Conservation (phyloP, 1,140 invertebrate genomes). For the Lysiphlebus fabarum region DNA sequence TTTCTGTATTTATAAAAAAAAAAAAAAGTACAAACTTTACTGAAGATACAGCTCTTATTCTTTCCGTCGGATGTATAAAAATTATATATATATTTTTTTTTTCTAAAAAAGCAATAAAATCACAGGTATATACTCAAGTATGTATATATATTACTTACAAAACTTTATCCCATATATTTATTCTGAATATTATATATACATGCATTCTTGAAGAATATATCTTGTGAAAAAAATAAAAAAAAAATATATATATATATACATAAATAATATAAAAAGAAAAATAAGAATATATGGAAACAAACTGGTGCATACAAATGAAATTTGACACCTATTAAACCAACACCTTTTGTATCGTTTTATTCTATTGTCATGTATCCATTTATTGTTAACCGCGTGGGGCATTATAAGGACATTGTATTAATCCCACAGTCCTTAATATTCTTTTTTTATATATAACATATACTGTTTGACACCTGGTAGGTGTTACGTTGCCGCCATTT, state of each 20-base stretch:
- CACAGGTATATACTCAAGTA: too few species aligned
- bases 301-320: conserved; percentile 36
- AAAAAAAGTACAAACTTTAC: too few species aligned
- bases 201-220: neutral
- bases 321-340: conserved; percentile 54
- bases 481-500: conserved; percentile 56
- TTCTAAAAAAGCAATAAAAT: too few species aligned
- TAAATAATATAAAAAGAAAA: neutral
- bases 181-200: neutral
- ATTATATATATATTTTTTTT: too few species aligned
- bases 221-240: neutral
- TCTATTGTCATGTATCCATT: conserved; percentile 43
- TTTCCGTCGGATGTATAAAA: too few species aligned
- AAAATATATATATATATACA: neutral
- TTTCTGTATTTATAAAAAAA: too few species aligned
- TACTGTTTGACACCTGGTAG: conserved; percentile 49
- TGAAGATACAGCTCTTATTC: too few species aligned
- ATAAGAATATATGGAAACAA: conserved; percentile 1
- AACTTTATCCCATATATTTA: too few species aligned
- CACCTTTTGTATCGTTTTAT: conserved; percentile 45
- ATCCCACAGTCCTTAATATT: conserved; percentile 33
- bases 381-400: conserved; percentile 44
- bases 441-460: conserved; percentile 9
- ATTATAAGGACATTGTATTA: conserved; percentile 50
- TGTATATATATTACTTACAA: too few species aligned